These are phyloP conservation scores for Escarpia spicata DNA, from an alignment of 2,888 invertebrate species.

Conservation along the genomic window DNA sequence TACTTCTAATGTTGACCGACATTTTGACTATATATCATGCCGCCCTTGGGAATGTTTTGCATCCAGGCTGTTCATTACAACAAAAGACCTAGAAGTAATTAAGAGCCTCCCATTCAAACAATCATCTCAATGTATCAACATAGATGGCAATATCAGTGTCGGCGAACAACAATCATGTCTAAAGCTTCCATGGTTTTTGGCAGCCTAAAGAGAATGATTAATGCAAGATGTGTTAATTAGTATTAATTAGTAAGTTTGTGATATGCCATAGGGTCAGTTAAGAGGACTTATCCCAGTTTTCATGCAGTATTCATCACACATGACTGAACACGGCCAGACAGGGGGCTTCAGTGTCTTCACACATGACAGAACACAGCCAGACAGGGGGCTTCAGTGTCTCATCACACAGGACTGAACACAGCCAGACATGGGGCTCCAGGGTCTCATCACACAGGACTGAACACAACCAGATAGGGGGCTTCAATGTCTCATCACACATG, in stretches of 20 bases:
- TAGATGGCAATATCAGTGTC: background rate
- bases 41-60: too few relatives aligned
- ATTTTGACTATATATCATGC: too few relatives aligned
- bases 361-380: background rate
- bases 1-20: too few relatives aligned
- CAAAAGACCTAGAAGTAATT: background rate
- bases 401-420: background rate
- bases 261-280: background rate
- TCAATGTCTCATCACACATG: background rate
- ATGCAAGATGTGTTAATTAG: background rate
- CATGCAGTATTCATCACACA: background rate
- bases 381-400: background rate
- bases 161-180: background rate
- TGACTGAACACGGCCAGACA: background rate
- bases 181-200: background rate
- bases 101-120: background rate
- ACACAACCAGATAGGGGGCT: background rate
- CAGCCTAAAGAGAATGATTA: background rate
- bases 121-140: background rate
- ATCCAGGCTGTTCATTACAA: background rate
- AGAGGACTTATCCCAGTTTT: background rate
- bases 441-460: background rate
- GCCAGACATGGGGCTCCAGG: background rate
- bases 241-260: background rate
- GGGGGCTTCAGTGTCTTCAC: background rate